Conservation (phyloP, 2,888 invertebrate genomes). For the Protula sp. region DNA sequence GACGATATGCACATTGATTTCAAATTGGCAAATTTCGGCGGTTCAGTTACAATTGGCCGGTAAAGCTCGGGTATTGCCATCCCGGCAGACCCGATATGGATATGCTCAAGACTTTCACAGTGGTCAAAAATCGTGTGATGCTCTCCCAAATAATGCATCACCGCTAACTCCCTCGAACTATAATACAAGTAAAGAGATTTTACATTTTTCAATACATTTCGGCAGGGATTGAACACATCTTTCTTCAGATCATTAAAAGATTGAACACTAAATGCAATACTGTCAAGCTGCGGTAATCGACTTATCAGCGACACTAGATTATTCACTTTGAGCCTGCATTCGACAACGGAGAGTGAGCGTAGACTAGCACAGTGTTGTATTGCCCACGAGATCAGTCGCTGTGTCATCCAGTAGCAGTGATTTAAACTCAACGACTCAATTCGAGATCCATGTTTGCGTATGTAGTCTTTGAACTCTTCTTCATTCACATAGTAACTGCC, state of each 20-base stretch:
- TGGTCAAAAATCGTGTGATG: constrained; percentile 41
- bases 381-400: constrained; percentile 27
- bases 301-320: constrained; percentile 37
- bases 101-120: constrained; percentile 37
- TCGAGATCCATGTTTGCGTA: constrained; percentile 24
- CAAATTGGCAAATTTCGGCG: constrained; percentile 34
- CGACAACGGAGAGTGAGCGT: constrained; percentile 35
- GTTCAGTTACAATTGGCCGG: constrained; percentile 39
- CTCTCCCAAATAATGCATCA: constrained; percentile 38
- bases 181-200: constrained; percentile 38
- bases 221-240: constrained; percentile 34
- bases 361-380: constrained; percentile 36
- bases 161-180: constrained; percentile 29
- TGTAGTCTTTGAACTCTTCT: constrained; percentile 30
- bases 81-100: constrained; percentile 42
- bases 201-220: constrained; percentile 32
- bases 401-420: constrained; percentile 43
- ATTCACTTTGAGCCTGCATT: constrained; percentile 35
- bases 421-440: constrained; percentile 37
- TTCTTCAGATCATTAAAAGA: constrained; percentile 42
- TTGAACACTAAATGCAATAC: constrained; percentile 37
- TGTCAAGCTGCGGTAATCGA: constrained; percentile 29
- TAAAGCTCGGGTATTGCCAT: constrained; percentile 43
- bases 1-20: constrained; percentile 40
- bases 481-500: constrained; percentile 29